These are phyloP conservation scores for Parazoanthus swiftii DNA, from an alignment of 92 coral and sea anemone genomes.

Conservation along the genomic window DNA sequence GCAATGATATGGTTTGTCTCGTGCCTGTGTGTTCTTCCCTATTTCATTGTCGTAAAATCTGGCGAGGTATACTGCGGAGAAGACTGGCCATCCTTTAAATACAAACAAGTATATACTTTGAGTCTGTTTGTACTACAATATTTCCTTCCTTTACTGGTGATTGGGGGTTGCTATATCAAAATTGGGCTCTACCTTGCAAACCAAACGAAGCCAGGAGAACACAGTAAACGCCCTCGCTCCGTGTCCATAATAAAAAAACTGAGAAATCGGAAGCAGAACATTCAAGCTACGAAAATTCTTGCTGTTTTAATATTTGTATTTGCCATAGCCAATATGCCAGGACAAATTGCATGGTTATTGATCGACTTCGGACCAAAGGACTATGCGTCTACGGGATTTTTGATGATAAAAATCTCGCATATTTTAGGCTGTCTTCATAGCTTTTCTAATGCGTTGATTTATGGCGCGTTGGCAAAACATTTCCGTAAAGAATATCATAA, in stretches of 20 bases:
- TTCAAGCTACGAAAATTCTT: conserved; percentile 34
- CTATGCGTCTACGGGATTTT: background rate
- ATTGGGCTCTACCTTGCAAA: conserved; percentile 42
- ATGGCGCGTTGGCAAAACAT: conserved; percentile 32
- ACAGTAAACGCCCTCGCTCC: background rate
- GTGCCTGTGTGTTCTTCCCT: conserved; percentile 30
- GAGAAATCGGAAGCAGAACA: conserved; percentile 21
- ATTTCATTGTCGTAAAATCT: conserved; percentile 16
- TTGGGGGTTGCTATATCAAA: conserved; percentile 39
- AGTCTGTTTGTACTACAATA: conserved; percentile 24
- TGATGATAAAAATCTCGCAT: conserved; percentile 23
- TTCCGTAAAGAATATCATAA: conserved; percentile 28
- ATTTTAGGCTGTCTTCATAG: conserved; percentile 35
- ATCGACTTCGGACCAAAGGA: conserved; percentile 3
- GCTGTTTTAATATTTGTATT: conserved; percentile 31
- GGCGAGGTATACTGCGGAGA: conserved; percentile 28
- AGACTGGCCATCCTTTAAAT: conserved; percentile 32
- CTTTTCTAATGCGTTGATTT: conserved; percentile 39
- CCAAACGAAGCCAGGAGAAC: conserved; percentile 14
- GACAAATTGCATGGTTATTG: conserved; percentile 37
- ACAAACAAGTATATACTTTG: conserved; percentile 22
- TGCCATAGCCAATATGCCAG: conserved; percentile 23
- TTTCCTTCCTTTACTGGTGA: conserved; percentile 9
- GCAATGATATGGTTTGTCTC: conserved; percentile 25
- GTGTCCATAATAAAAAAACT: conserved; percentile 23